Evolutionary conservation across 2,797 vertebrate species (phyloP).

Genomic region (Schizopygopsis malacanthus): DNA sequence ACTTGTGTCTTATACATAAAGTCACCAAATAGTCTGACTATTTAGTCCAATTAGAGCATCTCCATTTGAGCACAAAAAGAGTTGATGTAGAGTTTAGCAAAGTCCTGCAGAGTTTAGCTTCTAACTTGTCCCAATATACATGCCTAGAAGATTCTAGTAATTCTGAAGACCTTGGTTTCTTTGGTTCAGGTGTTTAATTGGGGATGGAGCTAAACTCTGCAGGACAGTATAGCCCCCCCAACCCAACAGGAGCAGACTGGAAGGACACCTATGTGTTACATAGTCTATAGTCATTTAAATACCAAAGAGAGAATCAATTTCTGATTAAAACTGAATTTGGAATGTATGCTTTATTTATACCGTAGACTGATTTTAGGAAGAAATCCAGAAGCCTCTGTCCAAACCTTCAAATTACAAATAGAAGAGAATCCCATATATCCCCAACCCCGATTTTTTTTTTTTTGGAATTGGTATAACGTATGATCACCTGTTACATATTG

Average conservation of each 20-base stretch:
- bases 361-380: not conserved
- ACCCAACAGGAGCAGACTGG: not conserved
- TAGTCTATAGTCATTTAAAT: not conserved
- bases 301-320: not conserved
- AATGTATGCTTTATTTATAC: not conserved
- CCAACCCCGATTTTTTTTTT: not conserved
- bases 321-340: not conserved
- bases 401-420: not conserved
- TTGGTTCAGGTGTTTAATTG: slow-evolving; percentile 12
- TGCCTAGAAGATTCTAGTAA: not conserved
- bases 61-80: not conserved
- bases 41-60: not conserved
- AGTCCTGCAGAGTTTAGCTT: not conserved
- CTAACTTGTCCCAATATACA: not conserved
- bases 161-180: slow-evolving; percentile 5
- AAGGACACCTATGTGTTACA: not conserved
- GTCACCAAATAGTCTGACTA: not conserved
- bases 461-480: not conserved
- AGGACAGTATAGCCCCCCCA: not conserved
- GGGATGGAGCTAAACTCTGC: not conserved
- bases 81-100: not conserved
- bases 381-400: not conserved
- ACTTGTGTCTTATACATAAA: not conserved
- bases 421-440: not conserved
- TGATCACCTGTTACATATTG: not conserved